Conservation (phyloP, 2,888 invertebrate species). For the Dusona sp. region DNA sequence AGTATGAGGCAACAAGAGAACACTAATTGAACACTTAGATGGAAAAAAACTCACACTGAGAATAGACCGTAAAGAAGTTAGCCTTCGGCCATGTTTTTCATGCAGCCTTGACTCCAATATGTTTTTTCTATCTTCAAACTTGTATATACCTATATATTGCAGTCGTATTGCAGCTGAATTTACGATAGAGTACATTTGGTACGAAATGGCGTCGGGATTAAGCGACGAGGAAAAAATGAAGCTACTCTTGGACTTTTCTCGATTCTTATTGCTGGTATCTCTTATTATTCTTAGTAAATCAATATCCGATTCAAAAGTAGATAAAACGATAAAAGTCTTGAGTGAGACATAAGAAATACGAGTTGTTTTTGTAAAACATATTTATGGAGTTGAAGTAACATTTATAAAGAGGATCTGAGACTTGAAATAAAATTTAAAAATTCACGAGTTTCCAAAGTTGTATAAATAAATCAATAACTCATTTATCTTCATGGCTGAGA, state of each 20-base stretch:
- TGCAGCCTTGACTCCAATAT: conserved; percentile 3
- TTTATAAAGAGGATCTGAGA: too few species aligned
- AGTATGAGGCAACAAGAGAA: conserved; percentile 61
- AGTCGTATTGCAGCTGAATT: neutral
- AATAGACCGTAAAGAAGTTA: conserved; percentile 55
- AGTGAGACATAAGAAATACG: too few species aligned
- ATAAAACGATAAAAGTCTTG: neutral
- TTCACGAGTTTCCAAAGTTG: neutral
- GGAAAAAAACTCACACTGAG: conserved; percentile 53
- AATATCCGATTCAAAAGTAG: neutral
- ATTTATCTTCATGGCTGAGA: neutral
- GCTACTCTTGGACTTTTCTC: neutral
- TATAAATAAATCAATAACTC: conserved; percentile 5
- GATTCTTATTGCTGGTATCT: neutral
- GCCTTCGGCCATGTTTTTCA: conserved; percentile 21
- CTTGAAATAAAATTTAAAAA: neutral
- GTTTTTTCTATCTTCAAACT: neutral
- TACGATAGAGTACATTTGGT: neutral
- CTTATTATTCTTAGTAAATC: neutral
- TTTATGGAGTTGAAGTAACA: neutral
- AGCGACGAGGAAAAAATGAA: neutral
- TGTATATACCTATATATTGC: neutral
- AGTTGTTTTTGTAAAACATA: neutral
- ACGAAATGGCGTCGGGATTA: neutral
- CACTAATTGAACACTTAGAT: conserved; percentile 65